Percentiles rank a stretch among this genome's conserved stretches.
These are phyloP conservation scores for Toxonevra muliebris DNA, from an alignment of 2,888 invertebrate genomes.

Conservation along the genomic window DNA sequence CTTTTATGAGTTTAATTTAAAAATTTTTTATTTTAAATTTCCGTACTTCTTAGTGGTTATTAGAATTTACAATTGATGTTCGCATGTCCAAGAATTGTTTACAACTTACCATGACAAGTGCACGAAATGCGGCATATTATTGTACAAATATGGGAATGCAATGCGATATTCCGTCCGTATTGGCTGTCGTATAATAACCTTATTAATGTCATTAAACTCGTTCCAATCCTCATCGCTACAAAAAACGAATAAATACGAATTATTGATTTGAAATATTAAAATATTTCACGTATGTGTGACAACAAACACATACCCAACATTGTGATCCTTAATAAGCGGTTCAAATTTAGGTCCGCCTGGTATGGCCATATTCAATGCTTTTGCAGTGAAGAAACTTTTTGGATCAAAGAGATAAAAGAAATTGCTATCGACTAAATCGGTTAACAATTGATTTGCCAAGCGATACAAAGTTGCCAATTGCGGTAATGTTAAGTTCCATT, in stretches of 20 bases:
- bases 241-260: conserved; percentile 36
- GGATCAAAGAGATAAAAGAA: conserved; percentile 99
- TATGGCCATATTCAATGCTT: conserved; percentile 99
- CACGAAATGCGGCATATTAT: conserved; percentile 98
- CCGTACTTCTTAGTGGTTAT: conserved; percentile 36
- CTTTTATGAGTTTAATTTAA: conserved; percentile 7
- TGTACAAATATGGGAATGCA: conserved; percentile 98
- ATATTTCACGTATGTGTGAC: background rate
- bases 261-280: background rate
- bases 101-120: conserved; percentile 93
- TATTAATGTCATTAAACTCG: conserved; percentile 99
- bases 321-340: conserved; percentile 97
- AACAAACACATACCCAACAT: conserved; percentile 77
- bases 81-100: background rate
- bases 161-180: conserved; percentile 99
- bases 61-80: background rate
- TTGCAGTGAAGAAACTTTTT: conserved; percentile 99
- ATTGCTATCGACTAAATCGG: conserved; percentile 97
- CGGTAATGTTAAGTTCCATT: conserved; percentile 95
- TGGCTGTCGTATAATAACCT: conserved; percentile 98
- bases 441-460: conserved; percentile 95
- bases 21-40: conserved; percentile 15
- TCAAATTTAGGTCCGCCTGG: conserved; percentile 99
- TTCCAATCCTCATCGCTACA: conserved; percentile 99
- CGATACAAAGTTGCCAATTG: conserved; percentile 98